Evolutionary conservation across 2,888 invertebrate species (phyloP).

Genomic region (Agrotis puta): DNA sequence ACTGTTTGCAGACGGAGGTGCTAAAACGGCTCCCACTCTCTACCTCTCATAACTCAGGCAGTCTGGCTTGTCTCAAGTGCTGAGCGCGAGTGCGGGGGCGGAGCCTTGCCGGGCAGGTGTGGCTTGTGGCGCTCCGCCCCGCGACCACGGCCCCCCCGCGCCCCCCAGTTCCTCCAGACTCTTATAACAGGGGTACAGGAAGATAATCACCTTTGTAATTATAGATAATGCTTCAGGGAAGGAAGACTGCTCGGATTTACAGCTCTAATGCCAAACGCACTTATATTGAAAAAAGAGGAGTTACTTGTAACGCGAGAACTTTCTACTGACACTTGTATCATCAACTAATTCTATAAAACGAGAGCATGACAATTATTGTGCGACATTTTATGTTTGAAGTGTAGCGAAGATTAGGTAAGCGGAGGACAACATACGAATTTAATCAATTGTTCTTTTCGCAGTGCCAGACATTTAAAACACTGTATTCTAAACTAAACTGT

Average conservation of each 20-base stretch:
- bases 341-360: neutral
- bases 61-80: slow-evolving; percentile 24
- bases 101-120: slow-evolving; percentile 72
- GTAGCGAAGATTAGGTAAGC: neutral
- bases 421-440: neutral
- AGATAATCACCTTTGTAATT: slow-evolving; percentile 12
- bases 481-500: too few species aligned
- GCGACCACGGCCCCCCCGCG: slow-evolving; percentile 26
- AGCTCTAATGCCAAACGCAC: too few species aligned
- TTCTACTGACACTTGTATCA: neutral
- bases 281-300: too few species aligned
- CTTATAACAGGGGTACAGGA: slow-evolving; percentile 20
- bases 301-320: too few species aligned
- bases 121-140: slow-evolving; percentile 67
- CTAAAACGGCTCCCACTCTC: slow-evolving; percentile 14
- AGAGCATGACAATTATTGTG: neutral
- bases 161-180: neutral
- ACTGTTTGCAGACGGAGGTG: neutral
- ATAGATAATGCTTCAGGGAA: neutral
- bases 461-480: too few species aligned
- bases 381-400: neutral
- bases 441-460: too few species aligned
- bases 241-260: neutral
- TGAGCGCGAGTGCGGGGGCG: slow-evolving; percentile 68
- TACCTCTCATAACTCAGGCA: slow-evolving; percentile 62